These are phyloP conservation scores for Ceuthmochares aereus DNA, from an alignment of 2,113 vertebrate genomes.

Conservation along the genomic window DNA sequence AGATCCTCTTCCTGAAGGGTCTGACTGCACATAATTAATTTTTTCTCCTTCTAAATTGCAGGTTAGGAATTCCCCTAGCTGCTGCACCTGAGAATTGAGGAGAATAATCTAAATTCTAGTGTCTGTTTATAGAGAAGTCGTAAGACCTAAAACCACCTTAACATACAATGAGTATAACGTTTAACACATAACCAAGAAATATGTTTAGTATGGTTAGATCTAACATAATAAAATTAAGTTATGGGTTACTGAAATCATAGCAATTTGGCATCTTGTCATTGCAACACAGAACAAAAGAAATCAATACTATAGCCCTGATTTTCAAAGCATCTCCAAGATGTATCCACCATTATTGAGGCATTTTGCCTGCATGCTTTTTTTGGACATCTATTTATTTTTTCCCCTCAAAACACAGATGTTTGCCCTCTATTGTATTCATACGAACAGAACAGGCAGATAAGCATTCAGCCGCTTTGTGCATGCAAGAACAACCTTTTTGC, in stretches of 20 bases:
- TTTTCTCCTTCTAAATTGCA: background rate
- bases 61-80: background rate
- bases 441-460: background rate
- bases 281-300: background rate
- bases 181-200: background rate
- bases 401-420: background rate
- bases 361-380: slow-evolving; percentile 25
- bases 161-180: background rate
- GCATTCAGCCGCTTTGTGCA: background rate
- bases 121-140: background rate
- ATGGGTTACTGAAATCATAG: background rate
- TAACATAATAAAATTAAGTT: slow-evolving; percentile 22
- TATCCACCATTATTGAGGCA: background rate
- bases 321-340: background rate
- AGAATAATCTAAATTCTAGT: background rate
- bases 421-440: slow-evolving; percentile 1
- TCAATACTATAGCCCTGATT: background rate
- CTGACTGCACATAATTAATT: background rate
- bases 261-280: slow-evolving; percentile 4
- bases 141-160: background rate
- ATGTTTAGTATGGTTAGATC: background rate
- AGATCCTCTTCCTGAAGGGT: background rate
- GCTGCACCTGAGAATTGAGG: background rate
- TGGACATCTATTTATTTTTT: background rate
- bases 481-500: background rate